These are phyloP conservation scores for Caenorhabditis zanzibari DNA, from an alignment of 2,888 invertebrate genomes.

Conservation along the genomic window DNA sequence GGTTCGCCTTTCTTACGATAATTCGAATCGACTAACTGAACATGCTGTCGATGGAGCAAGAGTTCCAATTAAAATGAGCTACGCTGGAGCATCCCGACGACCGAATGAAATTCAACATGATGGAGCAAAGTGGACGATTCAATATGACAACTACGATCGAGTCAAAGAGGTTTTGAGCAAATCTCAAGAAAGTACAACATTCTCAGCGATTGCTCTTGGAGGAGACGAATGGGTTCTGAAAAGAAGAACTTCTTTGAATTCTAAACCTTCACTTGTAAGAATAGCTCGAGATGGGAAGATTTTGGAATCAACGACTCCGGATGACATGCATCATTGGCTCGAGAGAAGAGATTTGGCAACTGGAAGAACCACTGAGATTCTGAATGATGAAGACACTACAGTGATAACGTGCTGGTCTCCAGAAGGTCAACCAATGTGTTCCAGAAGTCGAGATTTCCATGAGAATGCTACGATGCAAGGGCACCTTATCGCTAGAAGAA, in stretches of 20 bases:
- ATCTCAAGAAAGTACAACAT: conserved; percentile 61
- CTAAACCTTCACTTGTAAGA: conserved; percentile 57
- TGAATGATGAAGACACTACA: conserved; percentile 54
- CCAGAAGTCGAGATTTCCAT: conserved; percentile 1
- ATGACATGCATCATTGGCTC: conserved; percentile 64
- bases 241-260: conserved; percentile 42
- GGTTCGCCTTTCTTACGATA: conserved; percentile 58
- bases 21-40: conserved; percentile 64
- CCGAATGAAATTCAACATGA: conserved; percentile 56
- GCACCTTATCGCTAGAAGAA: conserved; percentile 49
- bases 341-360: conserved; percentile 31
- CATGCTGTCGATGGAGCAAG: conserved; percentile 45
- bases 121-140: conserved; percentile 30
- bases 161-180: conserved; percentile 62
- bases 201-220: conserved; percentile 60
- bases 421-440: conserved; percentile 37
- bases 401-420: conserved; percentile 49
- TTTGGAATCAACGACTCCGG: conserved; percentile 61
- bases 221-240: conserved; percentile 65
- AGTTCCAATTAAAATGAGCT: conserved; percentile 54
- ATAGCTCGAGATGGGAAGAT: conserved; percentile 43
- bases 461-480: conserved; percentile 53
- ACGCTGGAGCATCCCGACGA: conserved; percentile 52
- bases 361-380: conserved; percentile 35
- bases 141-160: conserved; percentile 67